Base-by-base conservation (phyloP, 2,888 invertebrate species). In the Fragum fragum region DNA sequence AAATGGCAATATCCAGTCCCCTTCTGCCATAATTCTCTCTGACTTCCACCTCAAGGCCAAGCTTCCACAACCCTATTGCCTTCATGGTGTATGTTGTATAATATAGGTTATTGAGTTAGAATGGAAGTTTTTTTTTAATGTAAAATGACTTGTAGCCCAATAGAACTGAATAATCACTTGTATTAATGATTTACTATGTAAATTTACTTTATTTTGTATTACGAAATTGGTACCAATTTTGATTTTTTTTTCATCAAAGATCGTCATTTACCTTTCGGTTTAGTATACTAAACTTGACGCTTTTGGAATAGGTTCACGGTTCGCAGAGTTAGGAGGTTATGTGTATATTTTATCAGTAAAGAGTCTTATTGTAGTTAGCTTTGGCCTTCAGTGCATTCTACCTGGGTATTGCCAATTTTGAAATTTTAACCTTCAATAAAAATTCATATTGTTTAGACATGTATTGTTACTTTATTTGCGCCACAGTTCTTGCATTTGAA, bases 361-460 rank as follows among this genome's bases (percentile, higher is more conserved):
- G 28, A 55, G 75, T 39, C 59, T 75, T 61, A 47, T 29, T 71
- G 73, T 76, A 83, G 79, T 74, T 85, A 81, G 82, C 82, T 82
- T 85, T 80, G 83, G 80, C 86, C 86, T 79, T 83, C 81, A 80
- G 74, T 78, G 80, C 83, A 72, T 81, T 88, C 79, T 84, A 86
- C 88, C 88, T 89, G 89, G 89, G 87, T 88, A 89, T 89, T 89
- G 89, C 89, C 87, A 86, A 82, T 81, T 88, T 88, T 86, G 85
- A 82, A 66, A 79, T 88, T 88, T 88, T 89, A 88, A 88, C 88
- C 89, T 85, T 88, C 87, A 89, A 87, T 87, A 89, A 89, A 87
- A 81, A 71, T 66, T 79, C 80, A 84, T 82, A 85, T 75, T 82
- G 82, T 80, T 85, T 47, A 47, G 16, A 47, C 16, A 14, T 47